A percentile compares a stretch with the other conserved stretches of the same genome.
phyloP scores from a whole-genome alignment of 1,140 invertebrate genomes.

The Panulirus ornatus region DNA sequence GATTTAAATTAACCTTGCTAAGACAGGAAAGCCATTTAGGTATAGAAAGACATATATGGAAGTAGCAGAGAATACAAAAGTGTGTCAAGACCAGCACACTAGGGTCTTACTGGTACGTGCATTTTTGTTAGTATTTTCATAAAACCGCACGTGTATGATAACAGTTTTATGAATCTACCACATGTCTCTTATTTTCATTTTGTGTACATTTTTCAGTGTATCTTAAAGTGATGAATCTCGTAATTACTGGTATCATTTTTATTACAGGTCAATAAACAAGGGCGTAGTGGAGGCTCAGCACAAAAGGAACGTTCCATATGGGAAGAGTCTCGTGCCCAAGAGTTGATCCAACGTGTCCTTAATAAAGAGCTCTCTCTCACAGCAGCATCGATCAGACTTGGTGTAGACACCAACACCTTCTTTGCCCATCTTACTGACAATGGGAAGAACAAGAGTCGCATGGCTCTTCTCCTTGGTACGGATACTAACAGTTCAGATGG shows the following conservation, averaged over 20 bases:
- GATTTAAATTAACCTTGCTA: too few species aligned
- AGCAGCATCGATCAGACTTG: conserved; percentile 74
- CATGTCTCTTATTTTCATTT: not conserved
- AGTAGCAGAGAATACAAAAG: too few species aligned
- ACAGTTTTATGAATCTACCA: not conserved
- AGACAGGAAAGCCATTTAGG: too few species aligned
- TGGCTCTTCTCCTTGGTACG: conserved; percentile 70
- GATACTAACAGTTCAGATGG: conserved; percentile 15
- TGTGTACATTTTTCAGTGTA: not conserved
- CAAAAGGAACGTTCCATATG: conserved; percentile 73
- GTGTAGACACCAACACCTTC: conserved; percentile 75
- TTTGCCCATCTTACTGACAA: conserved; percentile 74
- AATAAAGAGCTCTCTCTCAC: conserved; percentile 73
- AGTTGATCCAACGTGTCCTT: conserved; percentile 71
- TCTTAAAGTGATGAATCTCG: too few species aligned
- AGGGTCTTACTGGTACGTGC: not conserved
- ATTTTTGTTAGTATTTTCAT: not conserved
- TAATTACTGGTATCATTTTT: too few species aligned
- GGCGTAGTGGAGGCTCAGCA: conserved; percentile 33
- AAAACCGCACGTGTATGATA: not conserved
- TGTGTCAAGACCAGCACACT: too few species aligned
- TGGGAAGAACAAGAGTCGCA: conserved; percentile 72
- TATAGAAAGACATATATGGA: too few species aligned
- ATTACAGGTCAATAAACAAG: conserved; percentile 73
- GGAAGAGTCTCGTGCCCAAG: conserved; percentile 74